Evolutionary conservation across 2,797 vertebrate genomes (phyloP).

Genomic region (Decapterus maruadsi): DNA sequence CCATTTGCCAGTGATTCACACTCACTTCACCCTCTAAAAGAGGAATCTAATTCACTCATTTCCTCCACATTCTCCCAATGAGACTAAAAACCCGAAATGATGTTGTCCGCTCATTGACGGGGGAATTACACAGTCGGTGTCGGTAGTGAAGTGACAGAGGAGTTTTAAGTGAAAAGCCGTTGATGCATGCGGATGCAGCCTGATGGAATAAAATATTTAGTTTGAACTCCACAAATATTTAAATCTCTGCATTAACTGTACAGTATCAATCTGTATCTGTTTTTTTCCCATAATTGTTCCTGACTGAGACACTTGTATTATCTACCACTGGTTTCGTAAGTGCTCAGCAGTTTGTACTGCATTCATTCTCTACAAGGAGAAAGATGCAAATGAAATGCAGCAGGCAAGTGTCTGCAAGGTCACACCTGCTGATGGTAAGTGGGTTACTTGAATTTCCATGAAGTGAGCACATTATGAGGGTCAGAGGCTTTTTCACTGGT

Average conservation of each 20-base stretch:
- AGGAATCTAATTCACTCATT: not conserved
- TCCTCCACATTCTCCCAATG: not conserved
- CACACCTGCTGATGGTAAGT: conserved; percentile 37
- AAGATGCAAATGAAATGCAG: conserved; percentile 23
- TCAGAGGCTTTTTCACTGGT: conserved; percentile 11
- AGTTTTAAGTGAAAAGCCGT: not conserved
- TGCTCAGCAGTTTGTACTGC: not conserved
- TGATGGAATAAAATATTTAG: conserved; percentile 47
- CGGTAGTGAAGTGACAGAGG: not conserved
- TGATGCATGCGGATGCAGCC: conserved; percentile 13
- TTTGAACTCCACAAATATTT: conserved; percentile 20
- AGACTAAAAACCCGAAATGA: conserved; percentile 37
- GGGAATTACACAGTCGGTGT: too few relatives aligned
- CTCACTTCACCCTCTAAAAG: not conserved
- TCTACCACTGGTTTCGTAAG: not conserved
- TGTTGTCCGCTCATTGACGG: too few relatives aligned
- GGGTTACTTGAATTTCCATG: conserved; percentile 38
- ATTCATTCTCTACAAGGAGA: conserved; percentile 8
- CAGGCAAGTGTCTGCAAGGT: conserved; percentile 42
- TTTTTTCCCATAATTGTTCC: not conserved
- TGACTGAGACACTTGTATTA: conserved; percentile 17
- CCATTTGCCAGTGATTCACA: not conserved
- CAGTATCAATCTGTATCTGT: conserved; percentile 1
- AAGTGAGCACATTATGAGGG: conserved; percentile 32
- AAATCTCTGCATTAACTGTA: conserved; percentile 6